Evolutionary conservation across 2,113 vertebrate species (phyloP).

Genomic region (Ursus arctos): DNA sequence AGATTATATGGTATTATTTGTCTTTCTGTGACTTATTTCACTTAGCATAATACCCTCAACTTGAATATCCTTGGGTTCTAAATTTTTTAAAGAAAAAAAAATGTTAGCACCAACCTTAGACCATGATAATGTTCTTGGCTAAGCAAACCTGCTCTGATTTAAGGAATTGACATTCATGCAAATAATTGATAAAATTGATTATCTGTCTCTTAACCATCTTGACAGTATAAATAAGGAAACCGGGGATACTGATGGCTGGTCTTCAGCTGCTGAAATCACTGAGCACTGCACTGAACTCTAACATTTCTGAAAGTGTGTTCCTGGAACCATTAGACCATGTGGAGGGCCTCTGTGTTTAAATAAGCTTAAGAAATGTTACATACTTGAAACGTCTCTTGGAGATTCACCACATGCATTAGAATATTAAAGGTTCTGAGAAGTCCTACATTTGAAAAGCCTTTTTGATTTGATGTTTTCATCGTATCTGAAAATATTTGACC

Average conservation of each 20-base stretch:
- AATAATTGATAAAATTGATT: slow-evolving; percentile 39
- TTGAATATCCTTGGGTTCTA: not conserved
- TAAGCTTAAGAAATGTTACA: not conserved
- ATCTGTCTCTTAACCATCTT: not conserved
- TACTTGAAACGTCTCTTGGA: not conserved
- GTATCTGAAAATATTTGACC: not conserved
- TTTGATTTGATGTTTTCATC: slow-evolving; percentile 1
- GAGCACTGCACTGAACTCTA: not conserved
- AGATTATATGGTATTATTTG: not conserved
- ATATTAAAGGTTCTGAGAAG: not conserved
- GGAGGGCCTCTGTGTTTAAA: not conserved
- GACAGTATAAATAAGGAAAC: slow-evolving; percentile 49
- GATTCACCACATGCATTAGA: not conserved
- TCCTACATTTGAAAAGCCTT: not conserved
- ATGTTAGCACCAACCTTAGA: not conserved
- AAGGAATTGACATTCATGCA: slow-evolving; percentile 24
- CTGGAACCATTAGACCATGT: not conserved
- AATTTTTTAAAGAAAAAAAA: not conserved
- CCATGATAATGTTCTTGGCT: not conserved
- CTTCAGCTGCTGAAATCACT: not conserved
- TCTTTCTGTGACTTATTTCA: not conserved
- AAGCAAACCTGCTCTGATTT: not conserved
- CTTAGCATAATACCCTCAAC: not conserved
- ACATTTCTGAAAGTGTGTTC: not conserved
- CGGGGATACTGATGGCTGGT: not conserved